A percentile compares a stretch with the other conserved stretches of the same genome.
These are phyloP conservation scores for Limnephilus rhombicus DNA, from an alignment of 2,888 invertebrate species.

Conservation along the genomic window DNA sequence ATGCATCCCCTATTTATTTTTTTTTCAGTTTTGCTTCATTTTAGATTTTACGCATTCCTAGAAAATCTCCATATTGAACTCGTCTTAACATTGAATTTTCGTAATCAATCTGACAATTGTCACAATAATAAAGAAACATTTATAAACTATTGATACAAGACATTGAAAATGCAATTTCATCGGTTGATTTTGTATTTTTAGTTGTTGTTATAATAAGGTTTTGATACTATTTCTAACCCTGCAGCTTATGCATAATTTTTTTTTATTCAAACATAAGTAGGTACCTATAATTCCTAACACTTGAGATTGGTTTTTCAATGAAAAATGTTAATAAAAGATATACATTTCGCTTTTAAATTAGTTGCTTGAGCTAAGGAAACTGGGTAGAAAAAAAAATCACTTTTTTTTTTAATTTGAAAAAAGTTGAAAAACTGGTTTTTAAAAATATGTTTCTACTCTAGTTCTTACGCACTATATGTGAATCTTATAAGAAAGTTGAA, in stretches of 20 bases:
- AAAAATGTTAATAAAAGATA: too few species aligned
- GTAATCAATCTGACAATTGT: too few species aligned
- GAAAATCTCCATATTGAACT: not conserved
- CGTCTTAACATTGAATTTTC: not conserved
- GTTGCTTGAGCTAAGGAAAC: not conserved
- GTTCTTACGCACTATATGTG: not conserved
- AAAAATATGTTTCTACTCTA: not conserved
- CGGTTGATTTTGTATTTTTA: not conserved
- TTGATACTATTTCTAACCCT: not conserved
- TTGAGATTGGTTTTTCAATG: too few species aligned
- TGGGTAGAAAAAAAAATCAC: not conserved
- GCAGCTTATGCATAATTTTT: not conserved
- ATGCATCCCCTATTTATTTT: not conserved
- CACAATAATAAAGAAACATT: too few species aligned
- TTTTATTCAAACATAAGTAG: too few species aligned
- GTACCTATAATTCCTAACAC: too few species aligned
- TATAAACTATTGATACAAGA: too few species aligned
- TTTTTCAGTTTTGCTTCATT: not conserved
- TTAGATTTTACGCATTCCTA: not conserved
- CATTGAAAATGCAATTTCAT: not conserved
- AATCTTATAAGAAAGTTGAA: constrained; percentile 39
- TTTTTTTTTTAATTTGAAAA: not conserved
- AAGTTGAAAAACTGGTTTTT: not conserved
- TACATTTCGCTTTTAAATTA: not conserved
- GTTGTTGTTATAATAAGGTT: not conserved